Conservation (phyloP, 2,113 vertebrate genomes). For the Esox niger region DNA sequence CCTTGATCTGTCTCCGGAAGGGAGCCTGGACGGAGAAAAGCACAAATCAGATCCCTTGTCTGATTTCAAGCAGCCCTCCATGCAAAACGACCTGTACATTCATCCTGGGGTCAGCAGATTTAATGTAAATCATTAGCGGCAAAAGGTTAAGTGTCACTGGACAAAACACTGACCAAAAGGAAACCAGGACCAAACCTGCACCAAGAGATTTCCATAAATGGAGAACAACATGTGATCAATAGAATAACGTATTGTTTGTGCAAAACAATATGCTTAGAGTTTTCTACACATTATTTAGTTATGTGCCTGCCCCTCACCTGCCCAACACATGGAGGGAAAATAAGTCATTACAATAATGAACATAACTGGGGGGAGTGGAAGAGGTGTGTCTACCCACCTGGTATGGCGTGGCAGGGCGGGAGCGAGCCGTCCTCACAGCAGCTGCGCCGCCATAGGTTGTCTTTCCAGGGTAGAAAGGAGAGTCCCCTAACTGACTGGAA, state of each 20-base stretch:
- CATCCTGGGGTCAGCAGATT: too few species aligned
- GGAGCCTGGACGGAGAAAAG: slow-evolving; percentile 76
- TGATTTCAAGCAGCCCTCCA: not conserved
- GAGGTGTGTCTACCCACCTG: slow-evolving; percentile 71
- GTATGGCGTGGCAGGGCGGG: slow-evolving; percentile 77
- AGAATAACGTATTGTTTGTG: too few species aligned
- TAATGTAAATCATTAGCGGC: too few species aligned
- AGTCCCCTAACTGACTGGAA: slow-evolving; percentile 90
- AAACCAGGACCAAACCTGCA: too few species aligned
- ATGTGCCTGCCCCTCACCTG: not conserved
- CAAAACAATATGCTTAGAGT: too few species aligned
- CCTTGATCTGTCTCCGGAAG: slow-evolving; percentile 90
- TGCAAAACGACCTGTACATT: not conserved
- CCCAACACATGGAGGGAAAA: not conserved
- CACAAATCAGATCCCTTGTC: not conserved
- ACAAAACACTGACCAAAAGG: too few species aligned
- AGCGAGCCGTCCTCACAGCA: slow-evolving; percentile 73
- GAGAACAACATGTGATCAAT: too few species aligned
- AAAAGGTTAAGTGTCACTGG: too few species aligned
- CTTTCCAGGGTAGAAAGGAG: slow-evolving; percentile 96
- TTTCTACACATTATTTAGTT: too few species aligned
- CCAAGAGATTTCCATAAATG: too few species aligned
- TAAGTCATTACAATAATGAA: too few species aligned
- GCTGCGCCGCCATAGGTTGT: slow-evolving; percentile 94
- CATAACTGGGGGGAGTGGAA: not conserved